Base-by-base conservation (phyloP, 2,888 invertebrate genomes). In the Pinctada fucata region DNA sequence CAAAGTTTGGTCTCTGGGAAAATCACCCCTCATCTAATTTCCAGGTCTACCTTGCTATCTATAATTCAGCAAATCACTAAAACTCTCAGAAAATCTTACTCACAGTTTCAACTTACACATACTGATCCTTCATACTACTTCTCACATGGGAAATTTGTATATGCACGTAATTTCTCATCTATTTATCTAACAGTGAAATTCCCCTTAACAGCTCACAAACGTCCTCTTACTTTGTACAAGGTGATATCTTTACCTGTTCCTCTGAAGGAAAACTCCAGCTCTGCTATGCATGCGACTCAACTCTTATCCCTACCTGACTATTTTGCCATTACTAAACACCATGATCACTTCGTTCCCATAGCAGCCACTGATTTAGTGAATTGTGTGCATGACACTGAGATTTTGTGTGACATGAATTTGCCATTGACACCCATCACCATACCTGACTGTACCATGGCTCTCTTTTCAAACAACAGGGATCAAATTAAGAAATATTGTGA, bases 201-300 rank as follows among this genome's bases (percentile, higher is more conserved):
- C 10, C 58, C 58, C 58, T 52, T 52, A 52, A 8, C 58, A 5
- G 5, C 58, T 10, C 58, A 8, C 6, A 5, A 52, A 52, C 58
- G 10, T 5, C 58, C 58, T 52, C 10, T 52, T 5, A 52, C 5
- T 10, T 68, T 68, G 47, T 72, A 10, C 49, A 72, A 45, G 31
- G 52, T n/a, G 10, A 63, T 68, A 10, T 31, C 63, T 45, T 64
- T 64, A n/a, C 76, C 76, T 8, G 76, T 76, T 6, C 76, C 76
- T n/a, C 49, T 63, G 3, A 47, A 52, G 48, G 31, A 64, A 13
- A 68, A 68, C 47, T n/a, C 47, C 3, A 45, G 45, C 16, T 49
- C 73, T 73, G n/a, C 13, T 49, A 73, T 47, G 47, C 76, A 76
- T 48, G 69, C 71, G 13, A 70, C 76, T 10, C 70, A 76, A 70